Conservation (phyloP, 2,797 vertebrate genomes). For the Poeciliopsis paucimaculata region DNA sequence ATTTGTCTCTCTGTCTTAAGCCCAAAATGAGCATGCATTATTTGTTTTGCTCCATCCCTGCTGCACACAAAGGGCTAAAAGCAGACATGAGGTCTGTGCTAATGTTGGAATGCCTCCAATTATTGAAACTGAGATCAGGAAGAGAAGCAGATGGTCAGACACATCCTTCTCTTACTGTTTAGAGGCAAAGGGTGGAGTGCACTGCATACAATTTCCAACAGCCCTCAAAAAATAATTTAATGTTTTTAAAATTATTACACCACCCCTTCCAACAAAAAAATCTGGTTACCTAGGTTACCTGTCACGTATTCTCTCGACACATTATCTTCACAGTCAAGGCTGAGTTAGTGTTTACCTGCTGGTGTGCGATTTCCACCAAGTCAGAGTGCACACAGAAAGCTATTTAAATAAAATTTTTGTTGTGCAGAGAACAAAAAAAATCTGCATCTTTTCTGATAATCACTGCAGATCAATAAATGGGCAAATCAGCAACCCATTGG, state of each 20-base stretch:
- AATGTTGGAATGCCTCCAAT: slow-evolving; percentile 47
- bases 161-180: slow-evolving; percentile 25
- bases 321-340: background rate
- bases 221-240: background rate
- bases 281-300: slow-evolving; percentile 7
- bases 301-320: background rate
- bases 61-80: background rate
- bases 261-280: background rate
- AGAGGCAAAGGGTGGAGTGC: slow-evolving; percentile 9
- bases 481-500: too few relatives aligned
- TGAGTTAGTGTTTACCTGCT: background rate
- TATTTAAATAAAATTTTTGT: background rate
- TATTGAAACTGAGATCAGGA: slow-evolving; percentile 57
- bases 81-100: slow-evolving; percentile 41
- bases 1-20: background rate
- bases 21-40: background rate
- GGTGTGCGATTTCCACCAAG: background rate
- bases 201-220: background rate
- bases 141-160: slow-evolving; percentile 58
- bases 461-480: too few relatives aligned
- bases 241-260: slow-evolving; percentile 12
- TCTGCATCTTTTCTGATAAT: background rate
- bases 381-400: background rate
- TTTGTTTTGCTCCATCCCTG: slow-evolving; percentile 1
- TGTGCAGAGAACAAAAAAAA: background rate